Evolutionary conservation across 2,888 invertebrate genomes (phyloP).

Genomic region (Leistus spinibarbis): DNA sequence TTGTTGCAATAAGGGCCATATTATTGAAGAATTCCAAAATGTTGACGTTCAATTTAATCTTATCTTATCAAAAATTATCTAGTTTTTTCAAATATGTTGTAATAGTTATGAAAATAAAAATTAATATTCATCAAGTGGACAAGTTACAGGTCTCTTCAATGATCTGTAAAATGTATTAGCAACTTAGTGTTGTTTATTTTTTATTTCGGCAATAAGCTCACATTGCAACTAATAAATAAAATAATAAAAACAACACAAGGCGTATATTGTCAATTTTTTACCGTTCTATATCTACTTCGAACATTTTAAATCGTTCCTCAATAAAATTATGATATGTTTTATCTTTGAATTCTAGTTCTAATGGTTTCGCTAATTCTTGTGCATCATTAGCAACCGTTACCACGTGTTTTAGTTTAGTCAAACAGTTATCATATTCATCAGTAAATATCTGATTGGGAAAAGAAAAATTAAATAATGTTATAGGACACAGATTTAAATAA

Average conservation of each 20-base stretch:
- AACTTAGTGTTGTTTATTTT: background rate
- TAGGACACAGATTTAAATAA: background rate
- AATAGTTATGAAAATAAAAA: background rate
- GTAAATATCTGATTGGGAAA: constrained; percentile 46
- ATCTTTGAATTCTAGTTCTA: constrained; percentile 36
- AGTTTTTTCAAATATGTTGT: background rate
- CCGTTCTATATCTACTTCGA: constrained; percentile 41
- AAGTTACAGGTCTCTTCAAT: background rate
- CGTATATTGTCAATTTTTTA: too few species aligned
- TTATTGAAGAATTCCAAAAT: background rate
- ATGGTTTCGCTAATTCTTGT: background rate
- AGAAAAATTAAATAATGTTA: background rate
- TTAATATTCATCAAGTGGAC: background rate
- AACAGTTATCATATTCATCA: constrained; percentile 44
- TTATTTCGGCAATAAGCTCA: too few species aligned
- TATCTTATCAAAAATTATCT: background rate
- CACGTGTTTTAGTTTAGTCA: constrained; percentile 43
- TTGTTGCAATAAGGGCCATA: constrained; percentile 34
- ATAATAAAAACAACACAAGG: too few species aligned
- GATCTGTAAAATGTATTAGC: background rate
- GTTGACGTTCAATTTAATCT: background rate
- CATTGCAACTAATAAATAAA: too few species aligned
- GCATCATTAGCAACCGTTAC: constrained; percentile 40
- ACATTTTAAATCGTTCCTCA: constrained; percentile 38
- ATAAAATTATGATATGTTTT: constrained; percentile 41